These are phyloP conservation scores for Macroteleia sp. DNA, from an alignment of 2,888 invertebrate species.

Conservation along the genomic window DNA sequence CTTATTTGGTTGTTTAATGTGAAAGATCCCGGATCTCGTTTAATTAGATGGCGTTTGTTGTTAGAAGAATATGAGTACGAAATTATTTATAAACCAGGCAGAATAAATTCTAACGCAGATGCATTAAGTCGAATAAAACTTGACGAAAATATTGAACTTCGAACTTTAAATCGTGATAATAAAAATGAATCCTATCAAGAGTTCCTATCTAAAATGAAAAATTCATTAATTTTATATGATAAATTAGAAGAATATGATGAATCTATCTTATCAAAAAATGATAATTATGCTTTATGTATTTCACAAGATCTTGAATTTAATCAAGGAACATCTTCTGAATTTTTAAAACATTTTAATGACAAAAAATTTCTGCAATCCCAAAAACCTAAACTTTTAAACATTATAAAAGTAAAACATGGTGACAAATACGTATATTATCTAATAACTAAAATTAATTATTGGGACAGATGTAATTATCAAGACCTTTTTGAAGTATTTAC, in stretches of 20 bases:
- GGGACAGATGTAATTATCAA: not conserved
- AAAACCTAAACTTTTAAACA: not conserved
- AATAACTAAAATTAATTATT: not conserved
- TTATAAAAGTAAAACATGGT: not conserved
- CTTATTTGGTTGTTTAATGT: not conserved
- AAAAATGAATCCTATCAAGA: not conserved
- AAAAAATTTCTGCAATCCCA: too few relatives aligned
- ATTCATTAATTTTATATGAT: slow-evolving; percentile 1
- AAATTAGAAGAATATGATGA: slow-evolving; percentile 3
- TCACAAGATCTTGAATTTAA: too few relatives aligned
- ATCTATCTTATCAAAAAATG: slow-evolving; percentile 1
- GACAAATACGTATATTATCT: slow-evolving; percentile 1
- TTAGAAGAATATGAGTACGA: slow-evolving; percentile 4
- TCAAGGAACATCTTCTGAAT: too few relatives aligned
- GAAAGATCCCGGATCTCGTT: not conserved
- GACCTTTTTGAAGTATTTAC: not conserved
- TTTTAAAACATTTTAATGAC: too few relatives aligned
- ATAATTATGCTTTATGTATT: slow-evolving; percentile 8
- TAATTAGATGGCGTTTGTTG: not conserved
- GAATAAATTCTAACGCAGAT: not conserved
- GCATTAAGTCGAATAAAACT: not conserved
- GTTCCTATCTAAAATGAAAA: not conserved
- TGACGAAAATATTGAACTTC: not conserved
- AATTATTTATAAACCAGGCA: slow-evolving; percentile 1
- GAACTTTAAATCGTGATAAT: not conserved